A percentile compares a stretch with the other conserved stretches of the same genome.
phyloP scores from a whole-genome alignment of 2,888 invertebrate genomes.

The Cataglyphis altisquamis region DNA sequence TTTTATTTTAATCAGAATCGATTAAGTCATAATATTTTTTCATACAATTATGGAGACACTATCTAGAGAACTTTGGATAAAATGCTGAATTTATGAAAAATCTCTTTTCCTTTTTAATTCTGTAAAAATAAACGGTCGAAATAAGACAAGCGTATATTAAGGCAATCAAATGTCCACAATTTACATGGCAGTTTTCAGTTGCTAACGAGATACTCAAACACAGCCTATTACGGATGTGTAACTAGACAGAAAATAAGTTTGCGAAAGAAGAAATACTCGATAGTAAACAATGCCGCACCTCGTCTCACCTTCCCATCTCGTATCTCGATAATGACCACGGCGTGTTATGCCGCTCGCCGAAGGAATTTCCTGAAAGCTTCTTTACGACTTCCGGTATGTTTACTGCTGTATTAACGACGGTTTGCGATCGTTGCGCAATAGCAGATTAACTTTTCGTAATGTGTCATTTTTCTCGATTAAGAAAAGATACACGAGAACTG shows the following conservation, averaged over 20 bases:
- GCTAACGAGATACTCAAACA: constrained; percentile 57
- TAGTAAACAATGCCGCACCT: constrained; percentile 13
- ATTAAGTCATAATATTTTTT: background rate
- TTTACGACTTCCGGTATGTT: constrained; percentile 72
- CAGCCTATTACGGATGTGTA: constrained; percentile 3
- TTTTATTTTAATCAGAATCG: background rate
- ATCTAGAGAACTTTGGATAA: background rate
- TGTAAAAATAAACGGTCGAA: constrained; percentile 1
- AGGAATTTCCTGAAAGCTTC: constrained; percentile 69
- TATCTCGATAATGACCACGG: constrained; percentile 60
- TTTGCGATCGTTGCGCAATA: constrained; percentile 45
- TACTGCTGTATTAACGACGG: constrained; percentile 65
- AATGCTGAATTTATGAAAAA: background rate
- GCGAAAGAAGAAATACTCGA: constrained; percentile 19
- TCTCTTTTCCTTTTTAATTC: background rate
- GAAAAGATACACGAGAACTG: constrained; percentile 64
- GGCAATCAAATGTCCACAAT: constrained; percentile 50
- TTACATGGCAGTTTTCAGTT: constrained; percentile 56
- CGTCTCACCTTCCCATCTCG: background rate
- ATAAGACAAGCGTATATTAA: background rate
- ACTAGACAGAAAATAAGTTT: constrained; percentile 47
- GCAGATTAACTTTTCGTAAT: constrained; percentile 67
- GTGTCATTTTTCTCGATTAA: constrained; percentile 73
- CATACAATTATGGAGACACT: background rate
- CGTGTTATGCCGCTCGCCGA: constrained; percentile 56